Base-by-base conservation (phyloP, 1,140 invertebrate species). In the Bombus terrestris region DNA sequence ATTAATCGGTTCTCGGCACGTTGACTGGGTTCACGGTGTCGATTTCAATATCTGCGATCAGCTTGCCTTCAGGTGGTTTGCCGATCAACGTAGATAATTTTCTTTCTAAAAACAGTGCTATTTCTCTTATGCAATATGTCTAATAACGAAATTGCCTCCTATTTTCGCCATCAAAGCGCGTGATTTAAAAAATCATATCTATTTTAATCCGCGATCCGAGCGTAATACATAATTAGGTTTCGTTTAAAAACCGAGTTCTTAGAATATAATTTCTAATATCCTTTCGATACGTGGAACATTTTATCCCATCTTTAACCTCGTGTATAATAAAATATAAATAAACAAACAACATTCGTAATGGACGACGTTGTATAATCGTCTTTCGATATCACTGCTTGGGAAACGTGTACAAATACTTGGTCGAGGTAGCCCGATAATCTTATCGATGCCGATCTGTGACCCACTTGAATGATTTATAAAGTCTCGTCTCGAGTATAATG, bases 21-120 rank as follows among this genome's bases (percentile, higher is more conserved):
- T 81, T 41, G 77, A 28, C 53, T 37, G 12, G 47, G 74, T 71
- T 78, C 53, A 71, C 41, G 15, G 83, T 81, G 78, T 85, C 78
- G 83, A 85, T 81, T 85, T 85, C 77, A 35, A 47, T 84, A 37
- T 13, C 18, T 62, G 82, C 66, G 39, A 84, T 84, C 79, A 79
- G 53, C 39, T n/a, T 25, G 82, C 75, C 64, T 43, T 71, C 75
- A 8, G 41, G 35, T 75, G 53, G 37, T 47, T 59, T 41, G 32
- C 25, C 74, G 74, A 69, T 66, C 64, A 9, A 1, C 41, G 22
- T 8, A 2, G 66, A 69, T 43, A 71, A 32, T 79, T 84, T 79
- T 79, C 75, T 72, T 22, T 47, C 47, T 53, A 53, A 35, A 71
- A 84, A 79, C 37, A 43, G 39, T 41, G 66, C 41, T 71, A 32